These are phyloP conservation scores for Drosophila yooni DNA, from an alignment of 2,888 invertebrate species.

Conservation along the genomic window DNA sequence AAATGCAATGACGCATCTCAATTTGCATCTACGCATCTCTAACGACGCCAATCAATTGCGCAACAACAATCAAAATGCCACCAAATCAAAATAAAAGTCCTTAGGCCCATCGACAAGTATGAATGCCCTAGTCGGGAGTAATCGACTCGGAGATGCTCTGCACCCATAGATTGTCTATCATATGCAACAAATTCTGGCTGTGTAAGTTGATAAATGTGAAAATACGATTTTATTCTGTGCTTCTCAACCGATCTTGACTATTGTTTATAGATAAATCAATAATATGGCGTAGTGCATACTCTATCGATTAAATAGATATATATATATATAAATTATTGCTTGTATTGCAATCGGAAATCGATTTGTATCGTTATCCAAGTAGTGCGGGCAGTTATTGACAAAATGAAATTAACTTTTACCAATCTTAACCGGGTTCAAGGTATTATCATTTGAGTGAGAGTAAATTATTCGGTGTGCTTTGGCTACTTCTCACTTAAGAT, in stretches of 20 bases:
- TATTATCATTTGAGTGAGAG: background rate
- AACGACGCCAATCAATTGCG: conserved; percentile 57
- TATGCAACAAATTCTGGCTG: background rate
- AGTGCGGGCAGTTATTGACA: background rate
- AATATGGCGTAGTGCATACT: background rate
- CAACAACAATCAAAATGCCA: background rate
- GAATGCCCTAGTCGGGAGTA: background rate
- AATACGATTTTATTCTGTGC: background rate
- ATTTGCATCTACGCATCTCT: conserved; percentile 59
- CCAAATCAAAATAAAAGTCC: background rate
- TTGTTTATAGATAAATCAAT: background rate
- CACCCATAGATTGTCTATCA: background rate
- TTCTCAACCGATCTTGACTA: background rate
- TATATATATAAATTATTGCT: background rate
- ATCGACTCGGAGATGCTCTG: background rate
- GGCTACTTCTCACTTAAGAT: background rate
- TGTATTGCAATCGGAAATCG: background rate
- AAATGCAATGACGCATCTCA: conserved; percentile 64
- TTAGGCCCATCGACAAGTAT: background rate
- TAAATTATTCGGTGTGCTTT: background rate
- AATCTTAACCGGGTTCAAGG: background rate
- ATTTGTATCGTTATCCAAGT: background rate
- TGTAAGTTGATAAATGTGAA: too few relatives aligned
- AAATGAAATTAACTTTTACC: background rate
- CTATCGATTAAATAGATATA: background rate